Evolutionary conservation across 2,113 vertebrate species (phyloP).

Genomic region (Condylura cristata): DNA sequence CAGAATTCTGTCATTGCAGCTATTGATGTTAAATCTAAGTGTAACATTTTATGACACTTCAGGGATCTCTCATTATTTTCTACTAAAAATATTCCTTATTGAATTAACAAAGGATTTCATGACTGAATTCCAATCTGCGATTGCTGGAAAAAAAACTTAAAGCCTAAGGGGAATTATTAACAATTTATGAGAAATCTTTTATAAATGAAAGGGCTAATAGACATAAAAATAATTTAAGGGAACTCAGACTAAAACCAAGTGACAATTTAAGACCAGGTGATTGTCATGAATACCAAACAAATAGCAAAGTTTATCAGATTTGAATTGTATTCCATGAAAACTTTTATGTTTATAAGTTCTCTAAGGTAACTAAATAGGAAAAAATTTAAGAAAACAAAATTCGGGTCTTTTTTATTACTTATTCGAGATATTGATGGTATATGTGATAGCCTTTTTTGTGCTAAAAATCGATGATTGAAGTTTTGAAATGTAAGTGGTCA

Average conservation of each 20-base stretch:
- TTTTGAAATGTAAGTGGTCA: not conserved
- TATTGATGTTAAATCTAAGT: conserved; percentile 21
- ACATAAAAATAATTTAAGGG: conserved; percentile 15
- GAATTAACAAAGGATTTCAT: conserved; percentile 36
- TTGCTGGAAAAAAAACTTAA: conserved; percentile 9
- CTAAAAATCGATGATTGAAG: not conserved
- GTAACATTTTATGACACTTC: not conserved
- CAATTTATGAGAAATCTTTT: conserved; percentile 46
- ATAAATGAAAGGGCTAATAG: not conserved
- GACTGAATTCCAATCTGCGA: conserved; percentile 28
- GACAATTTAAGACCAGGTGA: not conserved
- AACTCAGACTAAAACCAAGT: not conserved
- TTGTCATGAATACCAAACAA: not conserved
- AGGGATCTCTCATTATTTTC: conserved; percentile 37
- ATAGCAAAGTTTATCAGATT: not conserved
- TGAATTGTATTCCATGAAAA: not conserved
- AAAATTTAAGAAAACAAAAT: not conserved
- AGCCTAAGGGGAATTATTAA: conserved; percentile 9
- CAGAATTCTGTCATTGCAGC: not conserved
- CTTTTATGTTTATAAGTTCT: not conserved
- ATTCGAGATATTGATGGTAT: not conserved
- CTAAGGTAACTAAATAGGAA: not conserved
- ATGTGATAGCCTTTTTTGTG: not conserved
- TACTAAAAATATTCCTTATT: conserved; percentile 26
- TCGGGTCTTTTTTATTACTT: not conserved